These are phyloP conservation scores for Cyclophora punctaria DNA, from an alignment of 2,888 invertebrate species.

Conservation along the genomic window DNA sequence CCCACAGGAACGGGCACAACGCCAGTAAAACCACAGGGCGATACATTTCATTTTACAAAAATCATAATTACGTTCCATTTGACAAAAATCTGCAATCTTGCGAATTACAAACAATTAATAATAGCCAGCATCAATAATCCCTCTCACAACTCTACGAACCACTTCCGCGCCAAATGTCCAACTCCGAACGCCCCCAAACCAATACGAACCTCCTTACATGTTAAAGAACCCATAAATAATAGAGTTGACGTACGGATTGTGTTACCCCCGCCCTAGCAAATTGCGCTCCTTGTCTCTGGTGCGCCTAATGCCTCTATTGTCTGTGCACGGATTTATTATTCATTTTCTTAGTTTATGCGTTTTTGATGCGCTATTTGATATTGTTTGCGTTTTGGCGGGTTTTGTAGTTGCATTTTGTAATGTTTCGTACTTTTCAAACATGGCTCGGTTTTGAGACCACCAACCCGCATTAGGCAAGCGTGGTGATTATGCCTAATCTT, in stretches of 20 bases:
- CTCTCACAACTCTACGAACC: constrained; percentile 31
- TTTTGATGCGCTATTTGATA: no score
- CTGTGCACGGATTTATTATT: constrained; percentile 70
- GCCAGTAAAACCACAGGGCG: no score
- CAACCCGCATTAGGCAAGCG: no score
- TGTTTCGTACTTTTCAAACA: no score
- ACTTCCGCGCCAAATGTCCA: constrained; percentile 71
- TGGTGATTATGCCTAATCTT: no score
- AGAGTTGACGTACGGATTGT: constrained; percentile 72
- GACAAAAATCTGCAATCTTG: no score
- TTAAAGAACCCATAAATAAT: constrained; percentile 76
- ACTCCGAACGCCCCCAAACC: constrained; percentile 28
- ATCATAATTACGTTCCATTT: no score
- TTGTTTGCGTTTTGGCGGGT: no score
- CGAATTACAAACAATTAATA: not conserved
- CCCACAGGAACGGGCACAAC: no score
- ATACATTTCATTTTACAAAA: no score
- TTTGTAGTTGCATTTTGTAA: no score
- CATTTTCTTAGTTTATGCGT: constrained; percentile 51
- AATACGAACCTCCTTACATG: constrained; percentile 63
- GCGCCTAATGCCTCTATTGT: constrained; percentile 69
- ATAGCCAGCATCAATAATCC: constrained; percentile 29
- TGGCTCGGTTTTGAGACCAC: no score
- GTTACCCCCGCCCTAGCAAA: constrained; percentile 46
- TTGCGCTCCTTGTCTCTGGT: constrained; percentile 60